These are phyloP conservation scores for Pseudopodoces humilis DNA, from an alignment of 2,113 vertebrate species.

Conservation along the genomic window DNA sequence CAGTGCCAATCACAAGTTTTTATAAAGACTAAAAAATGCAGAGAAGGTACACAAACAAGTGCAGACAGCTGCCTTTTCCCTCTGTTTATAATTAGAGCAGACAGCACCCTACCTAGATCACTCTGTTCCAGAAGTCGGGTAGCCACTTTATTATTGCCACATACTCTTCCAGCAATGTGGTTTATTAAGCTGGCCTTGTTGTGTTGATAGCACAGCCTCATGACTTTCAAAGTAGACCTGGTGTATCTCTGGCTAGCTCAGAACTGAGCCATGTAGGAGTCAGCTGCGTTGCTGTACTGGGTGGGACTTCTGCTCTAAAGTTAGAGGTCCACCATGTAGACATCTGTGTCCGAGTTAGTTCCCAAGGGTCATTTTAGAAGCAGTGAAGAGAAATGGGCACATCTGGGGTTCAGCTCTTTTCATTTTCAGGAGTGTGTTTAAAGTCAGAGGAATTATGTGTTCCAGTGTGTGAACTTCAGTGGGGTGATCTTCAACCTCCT, in stretches of 20 bases:
- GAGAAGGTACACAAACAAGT: conserved; percentile 20
- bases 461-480: not conserved
- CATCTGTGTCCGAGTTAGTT: not conserved
- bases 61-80: not conserved
- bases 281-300: not conserved
- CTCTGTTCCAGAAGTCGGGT: conserved; percentile 7
- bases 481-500: not conserved
- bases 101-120: not conserved
- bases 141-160: conserved; percentile 15
- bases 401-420: not conserved
- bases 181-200: conserved; percentile 26
- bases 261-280: not conserved
- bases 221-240: not conserved
- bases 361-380: not conserved
- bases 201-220: not conserved
- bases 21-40: not conserved
- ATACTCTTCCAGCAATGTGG: not conserved
- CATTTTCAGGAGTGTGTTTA: accelerated
- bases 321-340: not conserved
- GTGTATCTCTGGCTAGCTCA: not conserved
- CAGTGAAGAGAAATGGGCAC: not conserved
- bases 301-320: not conserved
- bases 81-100: not conserved
- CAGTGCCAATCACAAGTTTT: not conserved
- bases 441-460: not conserved